Conservation (phyloP, 2,888 invertebrate genomes). For the Dione juno region DNA sequence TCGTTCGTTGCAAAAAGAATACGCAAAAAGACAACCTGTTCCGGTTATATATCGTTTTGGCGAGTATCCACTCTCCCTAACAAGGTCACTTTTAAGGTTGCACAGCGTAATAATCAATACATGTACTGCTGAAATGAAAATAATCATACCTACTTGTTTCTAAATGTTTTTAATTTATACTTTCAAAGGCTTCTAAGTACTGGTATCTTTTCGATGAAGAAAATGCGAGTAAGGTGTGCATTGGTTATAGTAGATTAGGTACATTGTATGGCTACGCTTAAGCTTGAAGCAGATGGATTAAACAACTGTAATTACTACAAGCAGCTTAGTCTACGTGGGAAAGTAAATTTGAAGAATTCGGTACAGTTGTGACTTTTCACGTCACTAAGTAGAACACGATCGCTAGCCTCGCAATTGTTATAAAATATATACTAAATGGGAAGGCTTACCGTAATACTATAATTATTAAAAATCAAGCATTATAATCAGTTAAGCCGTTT, state of each 20-base stretch:
- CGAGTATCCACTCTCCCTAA: conserved; percentile 58
- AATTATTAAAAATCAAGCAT: no score
- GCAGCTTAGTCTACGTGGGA: no score
- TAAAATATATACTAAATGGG: no score
- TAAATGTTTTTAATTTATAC: background rate
- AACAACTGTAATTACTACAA: background rate
- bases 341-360: no score
- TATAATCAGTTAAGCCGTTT: no score
- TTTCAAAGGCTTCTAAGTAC: conserved; percentile 18
- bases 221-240: background rate
- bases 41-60: conserved; percentile 31
- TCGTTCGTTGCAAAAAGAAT: conserved; percentile 7
- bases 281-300: background rate
- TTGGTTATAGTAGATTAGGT: conserved; percentile 1
- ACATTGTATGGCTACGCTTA: conserved; percentile 4
- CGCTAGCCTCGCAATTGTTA: no score
- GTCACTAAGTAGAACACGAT: no score
- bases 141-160: background rate
- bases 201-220: background rate
- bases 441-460: no score
- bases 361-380: no score
- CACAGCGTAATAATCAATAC: conserved; percentile 31
- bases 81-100: conserved; percentile 55
- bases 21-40: conserved; percentile 32
- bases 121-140: conserved; percentile 13